Conservation (phyloP, 2,888 invertebrate species). For the Mystacides longicornis region DNA sequence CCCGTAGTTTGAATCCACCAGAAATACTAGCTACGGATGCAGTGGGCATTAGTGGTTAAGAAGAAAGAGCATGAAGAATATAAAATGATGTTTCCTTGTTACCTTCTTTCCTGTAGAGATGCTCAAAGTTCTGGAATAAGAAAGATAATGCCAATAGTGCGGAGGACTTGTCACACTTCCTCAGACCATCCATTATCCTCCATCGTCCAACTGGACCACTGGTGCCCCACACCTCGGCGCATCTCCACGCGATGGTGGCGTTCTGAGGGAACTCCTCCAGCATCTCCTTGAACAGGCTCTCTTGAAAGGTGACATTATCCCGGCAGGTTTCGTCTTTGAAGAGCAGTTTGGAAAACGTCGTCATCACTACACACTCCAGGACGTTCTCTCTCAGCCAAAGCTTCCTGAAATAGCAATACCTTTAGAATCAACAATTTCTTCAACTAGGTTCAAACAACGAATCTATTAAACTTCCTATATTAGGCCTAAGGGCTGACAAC, state of each 20-base stretch:
- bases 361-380: conserved; percentile 37
- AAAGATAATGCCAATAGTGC: conserved; percentile 17
- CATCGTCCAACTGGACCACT: conserved; percentile 14
- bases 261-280: conserved; percentile 22
- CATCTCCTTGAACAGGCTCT: neutral
- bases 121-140: conserved; percentile 18
- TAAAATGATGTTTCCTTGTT: neutral
- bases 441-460: too few species aligned
- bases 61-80: too few species aligned
- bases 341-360: conserved; percentile 30
- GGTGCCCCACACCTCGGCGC: conserved; percentile 3
- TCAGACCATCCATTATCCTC: conserved; percentile 14
- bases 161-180: conserved; percentile 10
- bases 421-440: too few species aligned
- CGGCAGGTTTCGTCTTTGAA: neutral
- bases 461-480: too few species aligned
- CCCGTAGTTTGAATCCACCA: too few species aligned
- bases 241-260: conserved; percentile 12
- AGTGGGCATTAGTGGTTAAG: too few species aligned
- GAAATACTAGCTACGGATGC: too few species aligned
- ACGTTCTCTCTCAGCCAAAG: conserved; percentile 36
- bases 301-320: conserved; percentile 5
- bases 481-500: too few species aligned
- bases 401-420: too few species aligned
- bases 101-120: conserved; percentile 21